These are phyloP conservation scores for Lepidochrysops patricia DNA, from an alignment of 2,888 invertebrate species.

Conservation along the genomic window DNA sequence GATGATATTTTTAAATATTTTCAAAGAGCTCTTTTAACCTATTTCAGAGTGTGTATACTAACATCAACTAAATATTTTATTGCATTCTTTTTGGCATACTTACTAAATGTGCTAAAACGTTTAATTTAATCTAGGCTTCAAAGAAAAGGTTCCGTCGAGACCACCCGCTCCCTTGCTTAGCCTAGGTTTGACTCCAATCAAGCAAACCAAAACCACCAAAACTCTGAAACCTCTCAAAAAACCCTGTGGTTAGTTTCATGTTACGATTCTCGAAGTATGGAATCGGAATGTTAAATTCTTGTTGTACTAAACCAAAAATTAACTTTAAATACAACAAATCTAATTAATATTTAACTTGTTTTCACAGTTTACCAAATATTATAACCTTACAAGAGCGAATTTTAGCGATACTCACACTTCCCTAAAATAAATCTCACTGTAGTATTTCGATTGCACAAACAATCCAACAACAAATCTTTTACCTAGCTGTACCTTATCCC, in stretches of 20 bases:
- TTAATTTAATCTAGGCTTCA: not conserved
- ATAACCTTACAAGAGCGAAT: too few relatives aligned
- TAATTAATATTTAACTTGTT: not conserved
- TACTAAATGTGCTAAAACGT: not conserved
- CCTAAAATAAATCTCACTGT: too few relatives aligned
- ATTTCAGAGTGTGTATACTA: not conserved
- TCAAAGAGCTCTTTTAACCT: too few relatives aligned
- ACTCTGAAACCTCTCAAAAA: not conserved
- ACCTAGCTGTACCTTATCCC: too few relatives aligned
- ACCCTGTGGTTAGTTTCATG: not conserved
- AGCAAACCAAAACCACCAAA: not conserved
- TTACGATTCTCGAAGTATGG: not conserved
- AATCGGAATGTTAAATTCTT: conserved; percentile 8
- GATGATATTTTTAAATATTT: too few relatives aligned
- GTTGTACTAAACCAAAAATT: not conserved
- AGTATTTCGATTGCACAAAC: too few relatives aligned
- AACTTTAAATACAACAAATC: not conserved
- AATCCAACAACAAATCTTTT: too few relatives aligned
- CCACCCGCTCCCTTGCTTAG: not conserved
- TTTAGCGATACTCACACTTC: too few relatives aligned
- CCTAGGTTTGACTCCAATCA: not conserved
- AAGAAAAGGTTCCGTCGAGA: not conserved
- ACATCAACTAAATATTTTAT: not conserved
- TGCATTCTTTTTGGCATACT: not conserved
- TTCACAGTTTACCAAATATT: not conserved